These are phyloP conservation scores for Cuniculus paca DNA, from an alignment of 2,797 vertebrate genomes.

Conservation along the genomic window DNA sequence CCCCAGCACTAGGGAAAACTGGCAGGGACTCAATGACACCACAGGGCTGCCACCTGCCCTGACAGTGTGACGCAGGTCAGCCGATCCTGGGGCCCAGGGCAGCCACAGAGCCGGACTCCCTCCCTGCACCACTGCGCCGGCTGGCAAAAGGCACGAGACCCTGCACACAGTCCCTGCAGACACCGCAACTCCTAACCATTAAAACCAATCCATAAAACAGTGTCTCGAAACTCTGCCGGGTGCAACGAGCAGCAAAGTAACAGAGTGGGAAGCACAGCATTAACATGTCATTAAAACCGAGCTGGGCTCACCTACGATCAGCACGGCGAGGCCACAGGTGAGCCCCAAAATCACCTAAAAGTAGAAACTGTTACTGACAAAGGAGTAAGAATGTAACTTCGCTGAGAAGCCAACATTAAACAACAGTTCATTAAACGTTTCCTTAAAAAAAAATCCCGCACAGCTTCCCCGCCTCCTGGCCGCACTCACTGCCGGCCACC, in stretches of 20 bases:
- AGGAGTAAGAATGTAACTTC: conserved; percentile 65
- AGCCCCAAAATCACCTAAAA: conserved; percentile 67
- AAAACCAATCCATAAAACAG: conserved; percentile 77
- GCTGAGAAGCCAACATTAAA: conserved; percentile 61
- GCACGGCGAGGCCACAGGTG: not conserved
- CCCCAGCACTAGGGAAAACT: not conserved
- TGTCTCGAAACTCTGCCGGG: conserved; percentile 36
- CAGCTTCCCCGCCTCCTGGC: not conserved
- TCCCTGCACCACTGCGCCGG: not conserved
- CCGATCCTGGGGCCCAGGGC: not conserved
- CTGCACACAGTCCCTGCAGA: not conserved
- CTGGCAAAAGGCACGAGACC: conserved; percentile 21
- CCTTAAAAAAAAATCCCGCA: not conserved
- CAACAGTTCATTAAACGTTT: conserved; percentile 78
- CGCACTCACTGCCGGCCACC: not conserved
- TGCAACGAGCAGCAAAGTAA: conserved; percentile 54
- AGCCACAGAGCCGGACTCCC: not conserved
- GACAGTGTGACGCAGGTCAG: not conserved
- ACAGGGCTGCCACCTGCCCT: not conserved
- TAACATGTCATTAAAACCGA: conserved; percentile 63
- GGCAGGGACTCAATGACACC: not conserved
- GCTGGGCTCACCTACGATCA: conserved; percentile 1
- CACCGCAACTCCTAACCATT: conserved; percentile 54
- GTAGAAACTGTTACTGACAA: not conserved
- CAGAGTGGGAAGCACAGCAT: conserved; percentile 63